Evolutionary conservation across 2,797 vertebrate species (phyloP), one percentile per base, ranked within the genome.

Genomic region (Bradypus variegatus): DNA sequence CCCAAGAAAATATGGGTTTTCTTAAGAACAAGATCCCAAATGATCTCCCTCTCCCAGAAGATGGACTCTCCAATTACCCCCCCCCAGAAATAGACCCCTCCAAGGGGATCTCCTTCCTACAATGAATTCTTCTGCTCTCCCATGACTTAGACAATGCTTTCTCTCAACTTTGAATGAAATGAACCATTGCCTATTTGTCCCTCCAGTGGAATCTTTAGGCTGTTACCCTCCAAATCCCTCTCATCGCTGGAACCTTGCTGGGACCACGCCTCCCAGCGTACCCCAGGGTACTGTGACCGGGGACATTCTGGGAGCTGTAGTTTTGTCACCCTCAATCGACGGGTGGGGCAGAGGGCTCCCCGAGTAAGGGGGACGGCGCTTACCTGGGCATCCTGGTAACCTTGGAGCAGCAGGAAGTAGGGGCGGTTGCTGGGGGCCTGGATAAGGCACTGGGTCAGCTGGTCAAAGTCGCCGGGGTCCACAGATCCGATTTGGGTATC

Each of bases 381-480:
- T 96, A 98, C 99, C 98, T 98, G 98, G 96, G 98, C 98, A 95
- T 98, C 98, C 94, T 98, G 98, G 85, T 98, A 99, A 86, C 99
- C 98, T 97, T 98, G 98, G 88, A 99, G 97, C 96, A 99, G 97
- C 93, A 99, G 97, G 95, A 99, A 99, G 95, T 99, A 99, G 81
- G 99, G 98, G 72, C 97, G 97, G 93, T 98, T 98, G 58, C 98
- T 98, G 50, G 98, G 99, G 33, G 99, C 98, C 96, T 98, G 98
- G 94, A 99, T 99, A 95, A 99, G 97, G 96, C 98, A 99, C 94
- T 99, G 98, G 70, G 98, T 98, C 97, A 99, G 97, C 97, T 98
- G 98, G 97, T 99, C 98, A 95, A 99, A 98, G 97, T 98, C 98
- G 80, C 98, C 98, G 0, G 94, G 91, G 81, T 98, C 97, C 69